phyloP scores from a whole-genome alignment of 2,888 invertebrate species.

The Sinelater perroti region DNA sequence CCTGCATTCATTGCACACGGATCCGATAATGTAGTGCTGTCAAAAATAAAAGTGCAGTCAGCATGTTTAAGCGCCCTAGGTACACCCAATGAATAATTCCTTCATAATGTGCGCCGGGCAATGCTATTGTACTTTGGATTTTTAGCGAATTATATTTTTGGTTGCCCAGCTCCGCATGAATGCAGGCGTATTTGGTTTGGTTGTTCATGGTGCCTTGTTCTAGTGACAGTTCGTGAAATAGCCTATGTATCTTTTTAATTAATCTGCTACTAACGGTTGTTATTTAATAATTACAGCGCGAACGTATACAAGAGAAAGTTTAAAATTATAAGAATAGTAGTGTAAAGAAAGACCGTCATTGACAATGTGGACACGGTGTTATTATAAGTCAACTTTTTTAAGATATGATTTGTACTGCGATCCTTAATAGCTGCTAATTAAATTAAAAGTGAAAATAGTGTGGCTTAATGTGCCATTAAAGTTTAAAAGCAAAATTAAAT shows the following conservation, averaged over 20 bases:
- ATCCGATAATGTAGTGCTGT: slow-evolving; percentile 4
- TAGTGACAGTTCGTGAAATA: slow-evolving; percentile 9
- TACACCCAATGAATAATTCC: slow-evolving; percentile 20
- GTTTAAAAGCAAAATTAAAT: too few relatives aligned
- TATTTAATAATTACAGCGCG: not conserved
- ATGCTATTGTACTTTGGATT: slow-evolving; percentile 11
- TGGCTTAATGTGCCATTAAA: too few relatives aligned
- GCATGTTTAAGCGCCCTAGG: slow-evolving; percentile 5
- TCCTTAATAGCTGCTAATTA: too few relatives aligned
- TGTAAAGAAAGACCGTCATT: too few relatives aligned
- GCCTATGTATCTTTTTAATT: not conserved
- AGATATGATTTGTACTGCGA: too few relatives aligned
- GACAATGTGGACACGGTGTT: too few relatives aligned
- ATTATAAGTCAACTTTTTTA: too few relatives aligned
- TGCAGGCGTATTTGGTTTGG: not conserved
- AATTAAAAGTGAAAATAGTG: too few relatives aligned
- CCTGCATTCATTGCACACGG: slow-evolving; percentile 1
- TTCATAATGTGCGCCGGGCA: not conserved
- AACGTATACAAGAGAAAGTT: not conserved
- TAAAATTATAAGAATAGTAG: too few relatives aligned
- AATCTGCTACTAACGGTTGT: not conserved
- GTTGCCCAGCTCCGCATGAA: not conserved
- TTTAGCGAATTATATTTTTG: slow-evolving; percentile 1
- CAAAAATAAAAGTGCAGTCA: slow-evolving; percentile 12
- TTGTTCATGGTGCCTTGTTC: slow-evolving; percentile 1